Conservation (phyloP, 2,113 vertebrate genomes). For the Origma solitaria region DNA sequence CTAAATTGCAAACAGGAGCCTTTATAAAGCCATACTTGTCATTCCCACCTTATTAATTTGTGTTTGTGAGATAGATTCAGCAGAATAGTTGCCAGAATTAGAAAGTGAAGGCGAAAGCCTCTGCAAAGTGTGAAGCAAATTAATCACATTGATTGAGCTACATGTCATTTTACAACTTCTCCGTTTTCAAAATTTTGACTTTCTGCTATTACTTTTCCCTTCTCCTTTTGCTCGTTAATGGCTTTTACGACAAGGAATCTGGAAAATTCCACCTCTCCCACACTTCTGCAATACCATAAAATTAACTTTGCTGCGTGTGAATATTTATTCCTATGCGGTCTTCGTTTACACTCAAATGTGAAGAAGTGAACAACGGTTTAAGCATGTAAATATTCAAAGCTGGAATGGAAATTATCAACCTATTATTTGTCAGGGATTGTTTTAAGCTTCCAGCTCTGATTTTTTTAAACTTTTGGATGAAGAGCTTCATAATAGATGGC, state of each 20-base stretch:
- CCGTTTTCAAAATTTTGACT: not conserved
- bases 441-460: not conserved
- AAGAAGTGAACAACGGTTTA: not conserved
- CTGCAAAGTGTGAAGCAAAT: conserved; percentile 16
- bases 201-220: not conserved
- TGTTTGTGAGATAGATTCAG: conserved; percentile 1
- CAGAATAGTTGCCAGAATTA: conserved; percentile 16
- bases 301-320: not conserved
- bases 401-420: not conserved
- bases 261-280: not conserved
- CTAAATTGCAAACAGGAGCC: not conserved
- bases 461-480: not conserved
- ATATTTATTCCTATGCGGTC: not conserved
- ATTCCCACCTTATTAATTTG: not conserved
- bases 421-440: not conserved
- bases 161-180: conserved; percentile 3
- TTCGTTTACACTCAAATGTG: not conserved
- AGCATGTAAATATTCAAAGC: not conserved
- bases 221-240: conserved; percentile 1
- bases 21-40: conserved; percentile 22
- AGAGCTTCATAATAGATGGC: not conserved
- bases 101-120: not conserved
- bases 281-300: not conserved
- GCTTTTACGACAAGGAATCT: not conserved
- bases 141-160: conserved; percentile 17